Evolutionary conservation across 2,113 vertebrate species (phyloP).

Genomic region (Varanus salvator): DNA sequence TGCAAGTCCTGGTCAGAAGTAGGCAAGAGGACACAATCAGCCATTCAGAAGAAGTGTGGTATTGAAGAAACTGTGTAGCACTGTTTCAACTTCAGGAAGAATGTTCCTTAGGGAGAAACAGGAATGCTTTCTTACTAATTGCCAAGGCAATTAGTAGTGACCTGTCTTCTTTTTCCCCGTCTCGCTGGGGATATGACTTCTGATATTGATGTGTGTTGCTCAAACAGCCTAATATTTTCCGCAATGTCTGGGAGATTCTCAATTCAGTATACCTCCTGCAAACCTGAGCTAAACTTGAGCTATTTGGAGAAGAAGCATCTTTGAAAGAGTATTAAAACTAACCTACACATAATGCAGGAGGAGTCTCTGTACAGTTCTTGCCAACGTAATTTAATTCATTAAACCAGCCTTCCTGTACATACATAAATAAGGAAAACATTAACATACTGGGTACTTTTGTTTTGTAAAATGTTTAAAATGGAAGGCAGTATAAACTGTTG

Average conservation of each 20-base stretch:
- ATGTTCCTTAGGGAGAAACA: not conserved
- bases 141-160: not conserved
- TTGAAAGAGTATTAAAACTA: slow-evolving; percentile 7
- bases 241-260: not conserved
- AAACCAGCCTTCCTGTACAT: not conserved
- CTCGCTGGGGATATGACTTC: not conserved
- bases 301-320: not conserved
- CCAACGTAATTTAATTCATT: accelerated
- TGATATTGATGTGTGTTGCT: not conserved
- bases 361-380: not conserved
- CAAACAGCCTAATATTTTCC: not conserved
- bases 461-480: slow-evolving; percentile 70
- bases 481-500: slow-evolving; percentile 63
- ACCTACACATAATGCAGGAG: not conserved
- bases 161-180: not conserved
- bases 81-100: not conserved
- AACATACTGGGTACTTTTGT: slow-evolving; percentile 22
- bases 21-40: not conserved
- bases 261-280: not conserved
- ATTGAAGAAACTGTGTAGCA: not conserved
- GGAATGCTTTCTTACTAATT: not conserved
- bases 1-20: not conserved
- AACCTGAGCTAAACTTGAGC: not conserved
- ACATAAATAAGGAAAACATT: not conserved
- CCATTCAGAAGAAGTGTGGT: not conserved